phyloP scores from a whole-genome alignment of 2,888 invertebrate species.

The Malthinus seriepunctatus region DNA sequence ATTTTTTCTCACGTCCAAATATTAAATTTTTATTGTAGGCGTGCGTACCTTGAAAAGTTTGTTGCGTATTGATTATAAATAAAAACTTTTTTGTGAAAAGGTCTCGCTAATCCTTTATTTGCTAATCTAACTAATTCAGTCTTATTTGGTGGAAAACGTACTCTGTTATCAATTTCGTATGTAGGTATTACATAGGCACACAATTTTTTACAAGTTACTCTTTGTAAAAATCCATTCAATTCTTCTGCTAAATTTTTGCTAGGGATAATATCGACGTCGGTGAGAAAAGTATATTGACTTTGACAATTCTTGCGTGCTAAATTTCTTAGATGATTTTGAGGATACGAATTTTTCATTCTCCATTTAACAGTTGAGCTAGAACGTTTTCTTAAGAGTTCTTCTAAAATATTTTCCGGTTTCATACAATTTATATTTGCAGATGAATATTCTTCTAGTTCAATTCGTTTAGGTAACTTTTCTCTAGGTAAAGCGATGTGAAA shows the following conservation, averaged over 20 bases:
- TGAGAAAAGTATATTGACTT: constrained; percentile 77
- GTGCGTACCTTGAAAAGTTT: constrained; percentile 80
- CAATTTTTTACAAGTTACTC: constrained; percentile 57
- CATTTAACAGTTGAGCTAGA: constrained; percentile 69
- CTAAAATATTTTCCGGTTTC: constrained; percentile 67
- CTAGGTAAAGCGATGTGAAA: constrained; percentile 77
- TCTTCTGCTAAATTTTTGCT: constrained; percentile 71
- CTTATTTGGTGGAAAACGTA: constrained; percentile 80
- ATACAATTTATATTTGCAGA: constrained; percentile 63
- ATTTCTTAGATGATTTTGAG: constrained; percentile 88
- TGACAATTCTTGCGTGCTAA: constrained; percentile 85
- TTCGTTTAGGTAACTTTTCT: constrained; percentile 52
- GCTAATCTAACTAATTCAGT: constrained; percentile 75
- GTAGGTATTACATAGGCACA: constrained; percentile 92
- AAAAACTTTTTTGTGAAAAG: constrained; percentile 90
- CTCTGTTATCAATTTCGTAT: constrained; percentile 81
- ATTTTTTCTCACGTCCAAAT: background rate
- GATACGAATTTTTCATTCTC: constrained; percentile 78
- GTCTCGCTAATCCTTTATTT: constrained; percentile 79
- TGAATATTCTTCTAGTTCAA: constrained; percentile 47
- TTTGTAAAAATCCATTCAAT: constrained; percentile 70
- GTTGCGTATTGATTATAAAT: constrained; percentile 92
- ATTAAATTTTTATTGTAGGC: background rate
- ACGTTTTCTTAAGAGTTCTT: constrained; percentile 63
- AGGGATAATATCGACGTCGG: constrained; percentile 88